Percentiles rank a stretch among this genome's conserved stretches.
Conservation (phyloP, 2,888 invertebrate genomes). For the Epiblema foenella region DNA sequence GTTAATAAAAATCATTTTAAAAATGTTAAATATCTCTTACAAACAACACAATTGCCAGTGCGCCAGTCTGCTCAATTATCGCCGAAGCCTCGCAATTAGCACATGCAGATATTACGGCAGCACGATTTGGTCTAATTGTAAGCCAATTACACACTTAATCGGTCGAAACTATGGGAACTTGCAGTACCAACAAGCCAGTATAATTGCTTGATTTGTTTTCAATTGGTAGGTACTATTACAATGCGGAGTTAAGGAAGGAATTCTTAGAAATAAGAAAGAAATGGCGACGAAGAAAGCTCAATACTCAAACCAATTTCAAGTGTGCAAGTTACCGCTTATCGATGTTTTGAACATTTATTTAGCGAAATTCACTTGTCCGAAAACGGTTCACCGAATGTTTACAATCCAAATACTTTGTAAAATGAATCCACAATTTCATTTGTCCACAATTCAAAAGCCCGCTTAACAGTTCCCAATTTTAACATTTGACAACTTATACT, state of each 20-base stretch:
- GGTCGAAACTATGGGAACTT: conserved; percentile 53
- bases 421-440: no score
- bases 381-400: no score
- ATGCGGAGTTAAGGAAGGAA: conserved; percentile 18
- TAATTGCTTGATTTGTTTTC: conserved; percentile 42
- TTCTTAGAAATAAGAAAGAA: conserved; percentile 4
- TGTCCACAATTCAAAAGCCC: no score
- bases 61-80: conserved; percentile 61
- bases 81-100: conserved; percentile 73
- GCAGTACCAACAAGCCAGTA: conserved; percentile 42
- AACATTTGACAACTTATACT: no score
- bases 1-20: conserved; percentile 55
- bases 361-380: no score
- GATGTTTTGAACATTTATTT: no score
- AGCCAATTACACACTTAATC: conserved; percentile 70
- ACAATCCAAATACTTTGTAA: no score
- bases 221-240: conserved; percentile 41
- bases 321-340: no score
- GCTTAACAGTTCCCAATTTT: no score
- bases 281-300: neutral
- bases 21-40: neutral
- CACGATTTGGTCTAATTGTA: conserved; percentile 69
- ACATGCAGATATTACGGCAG: conserved; percentile 65
- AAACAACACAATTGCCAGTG: neutral
- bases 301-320: no score